Base-by-base conservation (phyloP, 2,797 vertebrate genomes). In the Lepus oiostolus region DNA sequence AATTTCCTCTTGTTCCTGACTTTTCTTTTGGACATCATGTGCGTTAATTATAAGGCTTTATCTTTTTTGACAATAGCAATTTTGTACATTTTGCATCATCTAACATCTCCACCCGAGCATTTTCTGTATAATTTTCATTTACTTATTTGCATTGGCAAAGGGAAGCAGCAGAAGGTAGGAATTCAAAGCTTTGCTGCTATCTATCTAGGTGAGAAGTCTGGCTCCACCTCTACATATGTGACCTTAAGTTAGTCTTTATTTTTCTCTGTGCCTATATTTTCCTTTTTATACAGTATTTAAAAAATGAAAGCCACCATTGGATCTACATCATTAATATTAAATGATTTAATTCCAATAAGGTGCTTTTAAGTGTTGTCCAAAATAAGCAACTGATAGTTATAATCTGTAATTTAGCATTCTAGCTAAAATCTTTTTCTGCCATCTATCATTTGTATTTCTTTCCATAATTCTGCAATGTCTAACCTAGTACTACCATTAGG, bases 271-370 rank as follows among this genome's bases (percentile, higher is more conserved):
- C 11, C 26, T 87, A 30, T 26, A 81, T 92, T 92, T 87, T 74
- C 71, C 81, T 62, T 81, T 93, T 90, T 17, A 84, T 85, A 84
- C 93, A 96, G 82, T 83, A 50, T 90, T 80, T 93, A 72, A 90
- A 68, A 80, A 35, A 60, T 52, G 7, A 67, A 91, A 84, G 22
- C 26, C 8, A 60, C 47, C 63, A 17, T 16, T 5, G 88, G 54
- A 82, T 10, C 28, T 42, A 60, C 82, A 72, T 24, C 88, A 9
- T 93, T 52, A 84, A 35, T 74, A 90, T 83, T 93, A 94, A 95
- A 30, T 47, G 72, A 88, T 90, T 92, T 92, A 90, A 88, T 47
- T 89, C 38, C 30, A 4, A 13, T 70, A 35, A 91, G 92, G 24
- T 72, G 52, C 30, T 76, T 75, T 91, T 85, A 81, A 79, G 35